Conservation (phyloP, 2,797 vertebrate species). For the Acipenser oxyrinchus region DNA sequence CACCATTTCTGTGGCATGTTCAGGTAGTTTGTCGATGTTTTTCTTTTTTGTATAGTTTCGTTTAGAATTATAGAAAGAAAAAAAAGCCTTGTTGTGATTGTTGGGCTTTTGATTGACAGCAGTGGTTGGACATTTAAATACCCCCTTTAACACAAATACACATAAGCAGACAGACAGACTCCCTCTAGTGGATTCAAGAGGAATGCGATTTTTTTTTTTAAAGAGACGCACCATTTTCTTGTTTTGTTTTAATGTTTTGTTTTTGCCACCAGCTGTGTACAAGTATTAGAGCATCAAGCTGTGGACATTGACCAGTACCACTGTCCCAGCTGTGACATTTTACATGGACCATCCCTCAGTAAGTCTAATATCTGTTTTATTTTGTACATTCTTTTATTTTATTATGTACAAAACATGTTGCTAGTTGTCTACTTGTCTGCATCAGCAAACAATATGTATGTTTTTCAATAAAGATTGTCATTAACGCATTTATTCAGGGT, state of each 20-base stretch:
- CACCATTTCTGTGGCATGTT: too few relatives aligned
- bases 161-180: slow-evolving; percentile 36
- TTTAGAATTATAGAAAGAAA: slow-evolving; percentile 19
- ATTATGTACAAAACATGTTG: too few relatives aligned
- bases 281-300: slow-evolving; percentile 94
- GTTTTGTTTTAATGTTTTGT: slow-evolving; percentile 3
- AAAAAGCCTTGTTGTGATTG: slow-evolving; percentile 53
- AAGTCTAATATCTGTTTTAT: slow-evolving; percentile 49
- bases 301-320: slow-evolving; percentile 96
- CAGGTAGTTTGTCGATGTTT: neutral
- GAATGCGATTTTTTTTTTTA: slow-evolving; percentile 21
- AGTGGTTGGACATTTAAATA: slow-evolving; percentile 80
- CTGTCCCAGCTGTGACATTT: slow-evolving; percentile 90
- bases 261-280: slow-evolving; percentile 75
- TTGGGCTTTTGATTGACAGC: slow-evolving; percentile 79
- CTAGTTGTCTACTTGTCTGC: too few relatives aligned
- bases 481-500: too few relatives aligned
- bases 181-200: slow-evolving; percentile 37
- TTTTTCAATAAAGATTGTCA: too few relatives aligned
- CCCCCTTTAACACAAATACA: slow-evolving; percentile 50
- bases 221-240: slow-evolving; percentile 20
- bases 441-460: too few relatives aligned
- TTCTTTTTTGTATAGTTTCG: slow-evolving; percentile 9
- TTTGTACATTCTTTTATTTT: neutral
- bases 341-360: slow-evolving; percentile 90